Conservation (phyloP, 2,797 vertebrate genomes). For the Merluccius polli region DNA sequence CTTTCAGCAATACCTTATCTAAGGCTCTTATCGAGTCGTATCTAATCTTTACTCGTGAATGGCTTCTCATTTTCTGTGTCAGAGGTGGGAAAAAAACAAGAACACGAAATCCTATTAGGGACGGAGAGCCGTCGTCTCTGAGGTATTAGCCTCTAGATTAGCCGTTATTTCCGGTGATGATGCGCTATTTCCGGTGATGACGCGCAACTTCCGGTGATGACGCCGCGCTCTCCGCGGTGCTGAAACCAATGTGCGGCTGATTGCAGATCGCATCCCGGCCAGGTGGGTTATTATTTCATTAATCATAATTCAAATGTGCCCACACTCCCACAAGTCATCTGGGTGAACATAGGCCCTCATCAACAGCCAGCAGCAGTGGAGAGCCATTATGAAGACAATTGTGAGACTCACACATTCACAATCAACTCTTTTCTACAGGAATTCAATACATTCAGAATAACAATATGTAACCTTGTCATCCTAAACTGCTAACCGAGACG, state of each 20-base stretch:
- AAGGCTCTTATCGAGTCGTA: not conserved
- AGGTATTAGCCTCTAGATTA: slow-evolving; percentile 43
- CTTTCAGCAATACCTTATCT: too few species aligned
- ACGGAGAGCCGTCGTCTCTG: slow-evolving; percentile 41
- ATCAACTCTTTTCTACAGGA: not conserved
- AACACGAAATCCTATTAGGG: slow-evolving; percentile 51
- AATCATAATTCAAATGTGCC: too few species aligned
- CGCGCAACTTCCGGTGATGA: not conserved
- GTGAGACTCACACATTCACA: not conserved
- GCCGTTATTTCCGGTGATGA: slow-evolving; percentile 28
- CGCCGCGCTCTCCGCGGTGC: not conserved
- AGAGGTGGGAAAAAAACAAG: slow-evolving; percentile 35
- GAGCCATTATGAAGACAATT: not conserved
- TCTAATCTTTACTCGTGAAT: slow-evolving; percentile 6
- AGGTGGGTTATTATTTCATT: too few species aligned
- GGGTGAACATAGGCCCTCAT: not conserved
- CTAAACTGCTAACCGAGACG: not conserved
- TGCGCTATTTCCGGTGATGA: not conserved
- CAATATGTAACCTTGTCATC: not conserved
- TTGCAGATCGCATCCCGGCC: not conserved
- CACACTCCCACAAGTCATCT: not conserved
- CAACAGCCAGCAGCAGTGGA: not conserved
- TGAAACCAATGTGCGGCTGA: not conserved
- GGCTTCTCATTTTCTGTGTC: slow-evolving; percentile 47
- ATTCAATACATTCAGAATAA: not conserved